Base-by-base conservation (phyloP, 2,888 invertebrate genomes). In the Megaustenia siamemsis region DNA sequence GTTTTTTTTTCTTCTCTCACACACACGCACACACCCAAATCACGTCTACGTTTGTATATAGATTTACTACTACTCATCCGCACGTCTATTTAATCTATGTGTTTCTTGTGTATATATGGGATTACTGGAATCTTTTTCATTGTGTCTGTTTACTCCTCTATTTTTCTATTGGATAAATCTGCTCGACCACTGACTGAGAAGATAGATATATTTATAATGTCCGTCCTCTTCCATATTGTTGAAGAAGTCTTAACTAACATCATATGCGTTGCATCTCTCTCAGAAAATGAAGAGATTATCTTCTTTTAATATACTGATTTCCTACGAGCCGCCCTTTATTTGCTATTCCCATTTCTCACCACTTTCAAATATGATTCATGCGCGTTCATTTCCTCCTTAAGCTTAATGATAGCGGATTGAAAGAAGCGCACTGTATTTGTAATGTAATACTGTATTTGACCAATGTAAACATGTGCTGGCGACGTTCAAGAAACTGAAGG, bases 251-350 rank as follows among this genome's bases (percentile, higher is more conserved):
- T 78, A 78, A 66, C 38, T 8, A 82, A 60, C 28, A 73, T 56
- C 53, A 49, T 38, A 45, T 80, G 68, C 32, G 60, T 28, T 32
- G 56, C 56, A 60, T 15, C 60, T 56, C 2, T 8, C 56, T 5
- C 24, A 40, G 71, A 56, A 71, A 82, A 73, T 82, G 82, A 73
- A 40, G 49, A 82, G 82, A 73, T 82, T 40, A 82, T 63, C 82
- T 71, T 60, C 81, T 53, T 82, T 53, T 82, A 82, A 82, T 82
- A 28, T 43, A 71, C 38, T 82, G n/a, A 82, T 73, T 80, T 40
- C 12, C 24, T 18, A 5, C 68, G 18, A 71, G 69, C 69, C 73
- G 68, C 73, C 38, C 56, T 38, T 28, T 73, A 35, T 49, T 49
- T 81, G 43, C 28, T 69, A 2, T 69, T 69, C 69, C 53, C 56